Percentiles rank a stretch among this genome's conserved stretches.
phyloP scores from a whole-genome alignment of 2,888 invertebrate genomes.

The Acleris cristana region DNA sequence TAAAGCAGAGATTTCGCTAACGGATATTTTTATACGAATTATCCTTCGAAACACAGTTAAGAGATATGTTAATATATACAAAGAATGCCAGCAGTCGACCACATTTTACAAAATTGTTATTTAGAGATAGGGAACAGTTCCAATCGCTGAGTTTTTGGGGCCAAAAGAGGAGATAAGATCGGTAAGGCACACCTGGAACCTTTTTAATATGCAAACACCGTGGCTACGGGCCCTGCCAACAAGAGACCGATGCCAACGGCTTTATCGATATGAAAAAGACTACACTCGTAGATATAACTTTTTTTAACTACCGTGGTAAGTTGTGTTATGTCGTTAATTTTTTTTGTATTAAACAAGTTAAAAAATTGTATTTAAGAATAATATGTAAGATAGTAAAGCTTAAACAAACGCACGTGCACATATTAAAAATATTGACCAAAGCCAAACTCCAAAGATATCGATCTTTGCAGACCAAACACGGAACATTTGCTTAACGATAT shows the following conservation, averaged over 20 bases:
- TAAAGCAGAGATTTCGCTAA: too few relatives aligned
- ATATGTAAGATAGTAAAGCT: too few relatives aligned
- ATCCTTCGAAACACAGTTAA: conserved; percentile 8
- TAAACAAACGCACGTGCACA: too few relatives aligned
- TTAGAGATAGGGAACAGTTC: conserved; percentile 32
- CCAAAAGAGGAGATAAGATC: conserved; percentile 39
- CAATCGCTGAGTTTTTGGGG: conserved; percentile 41
- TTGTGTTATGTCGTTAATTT: not conserved
- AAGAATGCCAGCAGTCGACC: conserved; percentile 22
- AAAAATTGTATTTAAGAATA: too few relatives aligned
- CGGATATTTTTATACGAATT: conserved; percentile 6
- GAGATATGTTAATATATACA: conserved; percentile 20
- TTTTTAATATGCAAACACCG: conserved; percentile 35
- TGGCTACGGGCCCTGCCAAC: conserved; percentile 24
- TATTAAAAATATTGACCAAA: conserved; percentile 25
- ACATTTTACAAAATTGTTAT: conserved; percentile 17
- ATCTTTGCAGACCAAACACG: conserved; percentile 28
- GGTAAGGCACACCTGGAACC: conserved; percentile 39
- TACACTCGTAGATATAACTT: too few relatives aligned
- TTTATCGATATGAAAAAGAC: not conserved
- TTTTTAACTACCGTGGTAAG: not conserved
- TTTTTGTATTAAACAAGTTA: too few relatives aligned
- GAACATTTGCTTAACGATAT: conserved; percentile 50
- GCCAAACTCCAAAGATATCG: conserved; percentile 15
- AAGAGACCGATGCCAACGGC: conserved; percentile 7